Evolutionary conservation across 2,113 vertebrate genomes (phyloP).

Genomic region (Struthio camelus): DNA sequence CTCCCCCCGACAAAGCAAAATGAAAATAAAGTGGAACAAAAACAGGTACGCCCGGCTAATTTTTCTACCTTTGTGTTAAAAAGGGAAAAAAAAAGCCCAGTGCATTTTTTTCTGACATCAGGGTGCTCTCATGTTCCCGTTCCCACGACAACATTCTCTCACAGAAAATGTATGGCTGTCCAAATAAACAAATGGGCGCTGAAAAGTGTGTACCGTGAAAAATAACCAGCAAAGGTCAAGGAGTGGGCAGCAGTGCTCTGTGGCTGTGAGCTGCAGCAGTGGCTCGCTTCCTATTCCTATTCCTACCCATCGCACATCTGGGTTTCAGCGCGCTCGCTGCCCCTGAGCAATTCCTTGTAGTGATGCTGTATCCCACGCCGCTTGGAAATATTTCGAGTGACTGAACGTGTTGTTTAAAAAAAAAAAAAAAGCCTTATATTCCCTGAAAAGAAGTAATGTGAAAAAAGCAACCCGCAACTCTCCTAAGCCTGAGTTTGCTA

Average conservation of each 20-base stretch:
- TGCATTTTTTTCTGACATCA: background rate
- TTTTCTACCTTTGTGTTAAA: background rate
- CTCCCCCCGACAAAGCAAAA: background rate
- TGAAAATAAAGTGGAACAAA: background rate
- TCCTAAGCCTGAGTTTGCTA: background rate
- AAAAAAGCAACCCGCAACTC: background rate
- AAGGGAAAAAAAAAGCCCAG: background rate
- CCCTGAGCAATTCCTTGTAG: background rate
- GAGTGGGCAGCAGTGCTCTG: background rate
- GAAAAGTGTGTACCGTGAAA: background rate
- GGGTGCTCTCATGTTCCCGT: background rate
- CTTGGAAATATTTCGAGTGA: background rate
- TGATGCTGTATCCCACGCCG: rapidly evolving
- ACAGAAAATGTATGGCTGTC: background rate
- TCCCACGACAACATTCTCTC: background rate
- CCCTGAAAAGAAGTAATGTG: background rate
- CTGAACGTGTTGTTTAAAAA: background rate
- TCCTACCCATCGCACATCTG: rapidly evolving
- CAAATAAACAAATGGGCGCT: background rate
- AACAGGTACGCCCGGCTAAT: background rate
- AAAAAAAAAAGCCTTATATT: slow-evolving; percentile 15
- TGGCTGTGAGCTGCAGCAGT: background rate
- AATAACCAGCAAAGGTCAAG: background rate
- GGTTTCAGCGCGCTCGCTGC: background rate
- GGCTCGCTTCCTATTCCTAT: background rate